These are phyloP conservation scores for Orius laevigatus DNA, from an alignment of 1,140 invertebrate species.

Conservation along the genomic window DNA sequence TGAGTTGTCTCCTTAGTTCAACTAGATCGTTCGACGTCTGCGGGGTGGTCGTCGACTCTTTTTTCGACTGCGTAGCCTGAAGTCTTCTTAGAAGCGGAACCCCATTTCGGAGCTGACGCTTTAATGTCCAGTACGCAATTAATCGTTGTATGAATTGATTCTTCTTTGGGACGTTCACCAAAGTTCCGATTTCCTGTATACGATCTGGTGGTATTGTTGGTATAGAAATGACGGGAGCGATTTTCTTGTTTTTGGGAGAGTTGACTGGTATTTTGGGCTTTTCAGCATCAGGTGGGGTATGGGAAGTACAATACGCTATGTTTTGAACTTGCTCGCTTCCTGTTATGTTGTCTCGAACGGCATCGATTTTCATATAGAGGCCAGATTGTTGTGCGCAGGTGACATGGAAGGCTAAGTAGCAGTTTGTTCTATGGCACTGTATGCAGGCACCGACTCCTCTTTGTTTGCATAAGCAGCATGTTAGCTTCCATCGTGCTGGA, in stretches of 20 bases:
- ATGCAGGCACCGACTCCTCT: constrained; percentile 89
- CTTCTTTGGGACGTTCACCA: constrained; percentile 53
- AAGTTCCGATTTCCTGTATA: constrained; percentile 64
- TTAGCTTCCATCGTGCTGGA: constrained; percentile 82
- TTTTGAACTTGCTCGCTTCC: constrained; percentile 60
- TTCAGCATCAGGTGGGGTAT: constrained; percentile 66
- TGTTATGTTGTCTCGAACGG: constrained; percentile 44
- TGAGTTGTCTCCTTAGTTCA: constrained; percentile 70
- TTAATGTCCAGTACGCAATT: constrained; percentile 87
- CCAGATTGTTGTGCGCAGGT: constrained; percentile 97
- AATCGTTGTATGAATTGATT: constrained; percentile 76
- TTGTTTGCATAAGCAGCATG: constrained; percentile 93
- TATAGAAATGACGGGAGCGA: constrained; percentile 77
- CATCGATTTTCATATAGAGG: constrained; percentile 89
- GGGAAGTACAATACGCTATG: constrained; percentile 88
- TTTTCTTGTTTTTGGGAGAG: constrained; percentile 39
- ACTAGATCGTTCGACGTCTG: constrained; percentile 22
- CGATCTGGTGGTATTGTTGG: constrained; percentile 84
- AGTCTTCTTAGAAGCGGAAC: constrained; percentile 80
- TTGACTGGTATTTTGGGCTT: constrained; percentile 13
- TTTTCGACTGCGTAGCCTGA: constrained; percentile 41
- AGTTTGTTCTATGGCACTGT: constrained; percentile 92
- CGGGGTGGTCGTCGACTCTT: constrained; percentile 18
- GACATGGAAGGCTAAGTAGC: constrained; percentile 95
- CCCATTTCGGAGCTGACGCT: constrained; percentile 88